Evolutionary conservation across 2,797 vertebrate genomes (phyloP).

Genomic region (Spea hammondii): DNA sequence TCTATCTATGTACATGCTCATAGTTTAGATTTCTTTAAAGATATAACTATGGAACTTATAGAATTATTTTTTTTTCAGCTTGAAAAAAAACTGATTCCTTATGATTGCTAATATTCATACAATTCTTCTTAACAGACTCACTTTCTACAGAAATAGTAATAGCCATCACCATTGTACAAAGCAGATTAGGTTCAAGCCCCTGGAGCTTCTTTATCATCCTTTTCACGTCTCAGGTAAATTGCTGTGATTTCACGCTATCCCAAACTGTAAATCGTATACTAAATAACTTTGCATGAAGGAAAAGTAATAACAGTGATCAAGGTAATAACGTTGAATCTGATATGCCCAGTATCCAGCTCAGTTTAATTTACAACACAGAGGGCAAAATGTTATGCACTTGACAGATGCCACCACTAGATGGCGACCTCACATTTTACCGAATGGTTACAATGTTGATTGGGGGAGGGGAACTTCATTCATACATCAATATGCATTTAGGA

Average conservation of each 20-base stretch:
- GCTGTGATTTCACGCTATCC: background rate
- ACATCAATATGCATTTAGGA: background rate
- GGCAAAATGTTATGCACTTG: background rate
- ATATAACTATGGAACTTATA: no score
- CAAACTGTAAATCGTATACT: background rate
- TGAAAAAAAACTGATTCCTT: no score
- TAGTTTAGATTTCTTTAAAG: no score
- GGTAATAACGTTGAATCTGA: no score
- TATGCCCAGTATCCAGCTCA: no score
- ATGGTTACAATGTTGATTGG: background rate
- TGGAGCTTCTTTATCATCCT: background rate
- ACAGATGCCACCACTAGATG: slow-evolving; percentile 38
- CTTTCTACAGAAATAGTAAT: no score
- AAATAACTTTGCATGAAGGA: background rate
- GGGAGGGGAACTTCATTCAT: background rate
- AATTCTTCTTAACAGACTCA: no score
- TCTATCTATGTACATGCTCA: no score
- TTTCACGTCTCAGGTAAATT: background rate
- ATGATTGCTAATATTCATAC: no score
- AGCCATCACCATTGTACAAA: no score
- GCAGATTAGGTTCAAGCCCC: no score
- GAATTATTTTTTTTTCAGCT: no score
- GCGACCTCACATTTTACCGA: slow-evolving; percentile 20
- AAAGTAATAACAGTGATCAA: background rate
- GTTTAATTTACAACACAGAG: background rate